Base-by-base conservation (phyloP, 2,797 vertebrate species). In the Galago senegalensis region DNA sequence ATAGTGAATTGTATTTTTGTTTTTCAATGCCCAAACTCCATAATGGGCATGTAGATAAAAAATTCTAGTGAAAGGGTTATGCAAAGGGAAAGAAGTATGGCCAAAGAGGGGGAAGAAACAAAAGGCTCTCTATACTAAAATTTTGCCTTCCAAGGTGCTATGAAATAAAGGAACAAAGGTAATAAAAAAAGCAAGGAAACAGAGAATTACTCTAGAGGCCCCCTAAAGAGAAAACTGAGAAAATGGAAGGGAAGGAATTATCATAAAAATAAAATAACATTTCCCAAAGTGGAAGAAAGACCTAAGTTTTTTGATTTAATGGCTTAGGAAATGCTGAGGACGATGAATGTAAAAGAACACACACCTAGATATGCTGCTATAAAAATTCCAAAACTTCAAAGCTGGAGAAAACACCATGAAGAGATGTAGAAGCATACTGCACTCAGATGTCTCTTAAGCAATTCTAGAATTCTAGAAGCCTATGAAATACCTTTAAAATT, bases 201-300 rank as follows among this genome's bases (percentile, higher is more conserved):
- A 80, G 67, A 89, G 27, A 25, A 85, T 81, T 83, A 70, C 85
- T 34, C 43, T 31, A 94, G 37, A 89, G 49, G 1, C 2, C 29
- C 23, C 29, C 21, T 16, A 60, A 80, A 85, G 31, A 82, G 34
- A 91, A 70, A 91, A 87, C 2, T 9, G 37, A 88, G 60, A 83
- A 79, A 77, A 46, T 1, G 65, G 43, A 67, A 34, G n/a, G 37
- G 21, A 61, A 72, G 14, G 84, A 87, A 77, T 76, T 87, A 53
- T 93, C n/a, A 85, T n/a, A 77, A 93, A 87, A 87, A 85, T 75
- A 86, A 87, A 94, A 79, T 43, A 73, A 84, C 61, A 94, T 75
- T 97, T 92, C 29, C 58, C 58, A 89, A 49, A 69, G 25, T 72
- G 25, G 90, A 92, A 87, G 3, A 89, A n/a, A 86, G 3, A 84